phyloP scores from a whole-genome alignment of 92 coral and sea anemone species.

The Epizoanthus stellaris region DNA sequence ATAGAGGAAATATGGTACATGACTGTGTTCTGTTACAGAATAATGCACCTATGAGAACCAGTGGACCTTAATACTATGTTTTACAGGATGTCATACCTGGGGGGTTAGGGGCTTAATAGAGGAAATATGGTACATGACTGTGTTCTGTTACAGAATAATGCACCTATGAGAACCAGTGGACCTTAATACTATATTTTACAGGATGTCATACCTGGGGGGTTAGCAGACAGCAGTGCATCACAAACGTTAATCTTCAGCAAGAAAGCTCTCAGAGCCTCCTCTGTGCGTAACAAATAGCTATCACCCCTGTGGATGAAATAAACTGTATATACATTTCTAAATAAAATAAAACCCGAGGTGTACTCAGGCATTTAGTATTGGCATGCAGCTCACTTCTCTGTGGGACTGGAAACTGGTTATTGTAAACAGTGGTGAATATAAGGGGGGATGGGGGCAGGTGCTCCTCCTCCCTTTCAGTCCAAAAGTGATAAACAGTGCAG shows the following conservation, averaged over 20 bases:
- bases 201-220: conserved; percentile 66
- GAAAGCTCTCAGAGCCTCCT: conserved; percentile 86
- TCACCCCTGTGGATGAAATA: conserved; percentile 52
- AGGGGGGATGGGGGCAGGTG: too few species aligned
- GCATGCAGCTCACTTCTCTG: too few species aligned
- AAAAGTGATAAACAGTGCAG: too few species aligned
- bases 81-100: conserved; percentile 51
- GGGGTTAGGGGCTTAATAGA: too few species aligned
- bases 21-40: neutral
- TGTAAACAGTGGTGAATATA: too few species aligned
- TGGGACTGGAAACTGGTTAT: too few species aligned
- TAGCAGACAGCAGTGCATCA: conserved; percentile 80
- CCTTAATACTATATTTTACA: neutral
- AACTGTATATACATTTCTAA: neutral
- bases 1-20: too few species aligned
- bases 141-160: neutral
- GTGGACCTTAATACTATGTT: too few species aligned
- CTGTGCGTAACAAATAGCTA: conserved; percentile 80
- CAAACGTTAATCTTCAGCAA: conserved; percentile 88
- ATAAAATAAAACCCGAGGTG: too few species aligned
- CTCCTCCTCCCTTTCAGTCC: too few species aligned
- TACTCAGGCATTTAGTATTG: too few species aligned
- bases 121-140: too few species aligned
- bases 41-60: neutral
- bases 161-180: neutral